Evolutionary conservation across 2,113 vertebrate genomes (phyloP).

Genomic region (Protobothrops flavoviridis): DNA sequence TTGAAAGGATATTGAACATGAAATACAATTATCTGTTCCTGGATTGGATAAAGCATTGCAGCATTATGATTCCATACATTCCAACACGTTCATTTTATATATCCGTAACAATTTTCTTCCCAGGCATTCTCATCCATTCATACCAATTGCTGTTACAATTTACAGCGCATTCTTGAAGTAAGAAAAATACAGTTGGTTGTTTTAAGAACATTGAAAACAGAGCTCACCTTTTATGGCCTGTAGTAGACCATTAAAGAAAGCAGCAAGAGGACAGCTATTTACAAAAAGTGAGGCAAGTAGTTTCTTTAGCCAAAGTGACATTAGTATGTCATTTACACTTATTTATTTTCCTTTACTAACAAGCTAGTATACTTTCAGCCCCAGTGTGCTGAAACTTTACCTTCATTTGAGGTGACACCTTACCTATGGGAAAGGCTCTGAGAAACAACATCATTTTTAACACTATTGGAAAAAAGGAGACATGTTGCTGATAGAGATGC

Average conservation of each 20-base stretch:
- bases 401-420: conserved; percentile 24
- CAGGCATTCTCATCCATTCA: conserved; percentile 9
- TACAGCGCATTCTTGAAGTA: conserved; percentile 17
- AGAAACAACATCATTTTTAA: conserved; percentile 26
- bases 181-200: conserved; percentile 3
- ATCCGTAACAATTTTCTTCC: not conserved
- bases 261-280: conserved; percentile 25
- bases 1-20: conserved; percentile 31
- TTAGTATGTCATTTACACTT: conserved; percentile 21
- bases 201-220: conserved; percentile 30
- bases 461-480: not conserved
- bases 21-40: conserved; percentile 39
- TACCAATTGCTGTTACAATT: not conserved
- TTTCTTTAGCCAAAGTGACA: conserved; percentile 35
- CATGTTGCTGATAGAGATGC: conserved; percentile 1
- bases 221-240: conserved; percentile 19
- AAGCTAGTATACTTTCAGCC: conserved; percentile 31
- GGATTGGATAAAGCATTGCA: conserved; percentile 2
- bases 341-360: conserved; percentile 48
- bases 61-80: not conserved
- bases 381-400: conserved; percentile 27
- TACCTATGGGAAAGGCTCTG: conserved; percentile 10
- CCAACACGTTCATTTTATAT: conserved; percentile 23
- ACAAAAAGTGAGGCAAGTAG: conserved; percentile 2
- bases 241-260: conserved; percentile 30